A percentile compares a stretch with the other conserved stretches of the same genome.
phyloP scores from a whole-genome alignment of 2,797 vertebrate species.

The Phyllotis vaccarum region DNA sequence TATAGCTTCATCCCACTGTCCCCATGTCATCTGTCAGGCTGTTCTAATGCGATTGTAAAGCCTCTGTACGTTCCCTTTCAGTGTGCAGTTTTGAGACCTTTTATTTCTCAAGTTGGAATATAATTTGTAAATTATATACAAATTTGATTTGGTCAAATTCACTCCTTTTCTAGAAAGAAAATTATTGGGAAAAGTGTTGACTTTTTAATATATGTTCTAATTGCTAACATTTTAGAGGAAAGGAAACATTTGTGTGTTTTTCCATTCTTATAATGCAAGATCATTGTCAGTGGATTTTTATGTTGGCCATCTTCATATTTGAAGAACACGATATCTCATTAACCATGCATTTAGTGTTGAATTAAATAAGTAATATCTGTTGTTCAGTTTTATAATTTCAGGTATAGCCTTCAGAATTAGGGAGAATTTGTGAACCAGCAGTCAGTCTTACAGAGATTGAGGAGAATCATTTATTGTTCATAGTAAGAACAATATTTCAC shows the following conservation, averaged over 20 bases:
- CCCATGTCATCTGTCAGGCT: background rate
- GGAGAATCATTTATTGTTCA: conserved; percentile 1
- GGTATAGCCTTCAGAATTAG: background rate
- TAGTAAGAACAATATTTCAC: conserved; percentile 32
- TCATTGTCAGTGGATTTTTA: conserved; percentile 35
- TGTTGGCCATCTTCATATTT: background rate
- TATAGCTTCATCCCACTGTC: background rate
- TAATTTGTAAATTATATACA: conserved; percentile 42
- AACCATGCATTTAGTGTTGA: conserved; percentile 30
- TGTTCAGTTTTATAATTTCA: conserved; percentile 46
- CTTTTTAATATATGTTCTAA: background rate
- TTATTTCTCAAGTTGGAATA: conserved; percentile 6
- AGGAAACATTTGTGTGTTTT: conserved; percentile 16
- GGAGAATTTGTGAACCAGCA: background rate
- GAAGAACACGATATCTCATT: background rate
- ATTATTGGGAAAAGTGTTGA: conserved; percentile 41
- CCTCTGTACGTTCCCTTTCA: background rate
- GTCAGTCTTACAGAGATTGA: background rate
- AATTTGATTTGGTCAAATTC: conserved; percentile 35
- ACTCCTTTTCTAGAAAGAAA: conserved; percentile 1
- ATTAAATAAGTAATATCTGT: conserved; percentile 35
- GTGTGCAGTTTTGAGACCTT: conserved; percentile 33
- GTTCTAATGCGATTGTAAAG: conserved; percentile 7
- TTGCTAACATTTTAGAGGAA: conserved; percentile 50
- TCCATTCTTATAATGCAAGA: conserved; percentile 24